Evolutionary conservation across 1,140 invertebrate species (phyloP).

Genomic region (Pseudomyrmex gracilis): DNA sequence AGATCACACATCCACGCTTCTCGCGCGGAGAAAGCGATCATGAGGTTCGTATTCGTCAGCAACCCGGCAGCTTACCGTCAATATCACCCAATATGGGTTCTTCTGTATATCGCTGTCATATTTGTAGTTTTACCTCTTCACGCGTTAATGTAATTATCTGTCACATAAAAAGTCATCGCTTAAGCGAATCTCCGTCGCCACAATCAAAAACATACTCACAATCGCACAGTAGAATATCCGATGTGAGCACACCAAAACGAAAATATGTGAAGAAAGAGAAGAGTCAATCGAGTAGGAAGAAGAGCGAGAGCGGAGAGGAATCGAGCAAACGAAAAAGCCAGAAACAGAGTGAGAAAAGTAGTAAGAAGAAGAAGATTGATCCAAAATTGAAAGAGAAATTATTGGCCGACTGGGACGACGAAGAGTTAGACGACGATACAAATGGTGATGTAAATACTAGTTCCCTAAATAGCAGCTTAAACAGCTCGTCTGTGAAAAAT

Average conservation of each 20-base stretch:
- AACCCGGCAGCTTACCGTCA: conserved; percentile 76
- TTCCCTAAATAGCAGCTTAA: conserved; percentile 45
- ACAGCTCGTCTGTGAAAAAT: conserved; percentile 35
- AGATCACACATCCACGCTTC: conserved; percentile 86
- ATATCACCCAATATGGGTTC: conserved; percentile 73
- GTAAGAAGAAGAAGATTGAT: conserved; percentile 82
- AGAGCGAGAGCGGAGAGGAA: conserved; percentile 71
- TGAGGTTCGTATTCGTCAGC: conserved; percentile 86
- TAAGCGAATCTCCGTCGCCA: conserved; percentile 62
- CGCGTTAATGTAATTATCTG: conserved; percentile 90
- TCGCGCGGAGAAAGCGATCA: conserved; percentile 87
- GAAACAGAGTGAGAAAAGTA: conserved; percentile 77
- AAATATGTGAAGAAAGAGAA: conserved; percentile 83
- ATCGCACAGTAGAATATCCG: conserved; percentile 65
- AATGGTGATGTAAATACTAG: conserved; percentile 59
- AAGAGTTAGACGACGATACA: conserved; percentile 75
- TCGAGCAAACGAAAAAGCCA: conserved; percentile 77
- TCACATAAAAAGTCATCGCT: conserved; percentile 89
- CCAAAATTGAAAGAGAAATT: conserved; percentile 81
- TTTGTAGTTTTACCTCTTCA: conserved; percentile 88
- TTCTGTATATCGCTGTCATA: conserved; percentile 87
- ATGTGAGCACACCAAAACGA: conserved; percentile 83
- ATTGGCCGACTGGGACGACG: conserved; percentile 84
- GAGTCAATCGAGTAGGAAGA: conserved; percentile 70
- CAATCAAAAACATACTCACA: conserved; percentile 68